Conservation (phyloP, 2,888 invertebrate species). For the Drosophila quinaria region DNA sequence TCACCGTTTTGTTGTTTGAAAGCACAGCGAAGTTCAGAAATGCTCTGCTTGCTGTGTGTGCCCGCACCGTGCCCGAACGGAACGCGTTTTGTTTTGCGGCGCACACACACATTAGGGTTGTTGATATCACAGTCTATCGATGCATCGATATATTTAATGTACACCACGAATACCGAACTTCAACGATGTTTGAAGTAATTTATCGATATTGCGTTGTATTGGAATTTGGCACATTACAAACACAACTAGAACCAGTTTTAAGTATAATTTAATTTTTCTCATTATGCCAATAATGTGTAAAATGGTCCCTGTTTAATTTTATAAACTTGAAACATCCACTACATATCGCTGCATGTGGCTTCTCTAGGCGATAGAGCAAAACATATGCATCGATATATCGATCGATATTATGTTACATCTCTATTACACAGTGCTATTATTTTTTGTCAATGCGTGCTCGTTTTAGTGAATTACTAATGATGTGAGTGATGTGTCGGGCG, state of each 20-base stretch:
- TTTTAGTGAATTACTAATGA: conserved; percentile 19
- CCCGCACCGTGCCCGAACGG: conserved; percentile 57
- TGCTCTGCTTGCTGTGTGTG: conserved; percentile 42
- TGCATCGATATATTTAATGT: conserved; percentile 17
- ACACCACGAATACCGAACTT: background rate
- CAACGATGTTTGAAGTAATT: background rate
- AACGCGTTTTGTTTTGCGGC: conserved; percentile 67
- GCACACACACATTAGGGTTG: conserved; percentile 62
- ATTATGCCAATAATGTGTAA: background rate
- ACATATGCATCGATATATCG: conserved; percentile 31
- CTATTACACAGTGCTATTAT: conserved; percentile 35
- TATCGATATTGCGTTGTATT: background rate
- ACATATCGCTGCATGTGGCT: background rate
- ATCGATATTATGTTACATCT: conserved; percentile 28
- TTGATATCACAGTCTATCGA: conserved; percentile 50
- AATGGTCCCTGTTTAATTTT: background rate
- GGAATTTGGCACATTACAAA: background rate
- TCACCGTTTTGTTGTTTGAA: conserved; percentile 40
- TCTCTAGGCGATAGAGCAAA: conserved; percentile 9
- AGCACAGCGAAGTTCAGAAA: conserved; percentile 50
- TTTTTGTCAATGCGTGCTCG: conserved; percentile 59
- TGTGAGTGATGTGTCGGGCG: conserved; percentile 21
- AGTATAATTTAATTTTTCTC: background rate
- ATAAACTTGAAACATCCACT: background rate
- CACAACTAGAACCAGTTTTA: too few species aligned